A percentile compares a stretch with the other conserved stretches of the same genome.
Evolutionary conservation across 1,140 invertebrate genomes (phyloP).

Genomic region (Macrobrachium rosenbergii): DNA sequence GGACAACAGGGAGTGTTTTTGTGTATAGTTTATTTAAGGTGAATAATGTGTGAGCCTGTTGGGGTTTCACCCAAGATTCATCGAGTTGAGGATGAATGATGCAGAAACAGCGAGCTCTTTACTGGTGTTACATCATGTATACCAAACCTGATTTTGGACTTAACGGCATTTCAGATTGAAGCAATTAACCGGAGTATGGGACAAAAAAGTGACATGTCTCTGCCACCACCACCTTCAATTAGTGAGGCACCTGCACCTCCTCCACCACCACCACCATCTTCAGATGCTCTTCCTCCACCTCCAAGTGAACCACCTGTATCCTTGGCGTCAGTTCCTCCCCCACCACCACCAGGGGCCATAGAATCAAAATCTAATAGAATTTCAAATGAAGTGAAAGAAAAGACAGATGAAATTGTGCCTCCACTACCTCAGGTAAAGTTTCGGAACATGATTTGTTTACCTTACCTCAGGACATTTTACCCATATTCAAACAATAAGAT

Average conservation of each 20-base stretch:
- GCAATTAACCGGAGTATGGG: constrained; percentile 41
- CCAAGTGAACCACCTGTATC: constrained; percentile 27
- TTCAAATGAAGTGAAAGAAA: constrained; percentile 16
- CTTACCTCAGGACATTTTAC: background rate
- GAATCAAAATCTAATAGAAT: constrained; percentile 23
- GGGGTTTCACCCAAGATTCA: too few species aligned
- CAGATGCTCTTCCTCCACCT: constrained; percentile 31
- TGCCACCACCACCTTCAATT: constrained; percentile 64
- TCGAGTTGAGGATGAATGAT: too few species aligned
- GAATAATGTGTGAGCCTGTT: too few species aligned
- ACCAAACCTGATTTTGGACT: too few species aligned
- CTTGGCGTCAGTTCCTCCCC: constrained; percentile 60
- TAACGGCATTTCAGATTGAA: constrained; percentile 40
- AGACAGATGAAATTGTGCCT: constrained; percentile 55
- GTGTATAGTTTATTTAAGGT: too few species aligned
- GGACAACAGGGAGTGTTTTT: too few species aligned
- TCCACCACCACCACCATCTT: constrained; percentile 63
- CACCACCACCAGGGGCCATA: constrained; percentile 20
- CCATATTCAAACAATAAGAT: background rate
- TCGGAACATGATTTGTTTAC: background rate
- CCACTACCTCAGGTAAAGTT: constrained; percentile 61
- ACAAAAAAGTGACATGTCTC: background rate
- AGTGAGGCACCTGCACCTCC: background rate
- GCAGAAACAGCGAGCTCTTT: too few species aligned
- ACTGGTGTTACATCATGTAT: too few species aligned